A percentile compares a stretch with the other conserved stretches of the same genome.
Evolutionary conservation across 2,797 vertebrate genomes (phyloP).

Genomic region (Chelonia mydas): DNA sequence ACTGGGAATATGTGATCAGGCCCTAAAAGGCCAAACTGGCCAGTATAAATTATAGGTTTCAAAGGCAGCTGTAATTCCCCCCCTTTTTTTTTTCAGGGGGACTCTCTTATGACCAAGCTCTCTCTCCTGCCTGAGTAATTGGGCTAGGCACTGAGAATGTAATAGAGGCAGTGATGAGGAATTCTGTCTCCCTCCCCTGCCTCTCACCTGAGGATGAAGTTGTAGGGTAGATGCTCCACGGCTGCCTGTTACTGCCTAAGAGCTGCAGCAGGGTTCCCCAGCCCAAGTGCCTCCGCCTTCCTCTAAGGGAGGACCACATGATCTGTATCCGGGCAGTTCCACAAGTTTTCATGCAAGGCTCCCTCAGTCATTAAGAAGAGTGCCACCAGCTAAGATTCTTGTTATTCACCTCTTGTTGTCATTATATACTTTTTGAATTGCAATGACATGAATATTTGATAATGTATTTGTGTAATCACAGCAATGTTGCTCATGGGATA

Average conservation of each 20-base stretch:
- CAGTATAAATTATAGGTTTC: too few relatives aligned
- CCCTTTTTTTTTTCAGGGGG: not conserved
- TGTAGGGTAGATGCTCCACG: not conserved
- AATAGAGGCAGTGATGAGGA: not conserved
- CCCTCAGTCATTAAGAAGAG: not conserved
- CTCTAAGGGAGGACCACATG: not conserved
- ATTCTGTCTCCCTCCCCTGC: not conserved
- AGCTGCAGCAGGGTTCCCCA: not conserved
- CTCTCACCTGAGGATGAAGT: rapidly evolving
- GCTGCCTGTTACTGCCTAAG: not conserved
- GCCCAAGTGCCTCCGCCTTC: not conserved
- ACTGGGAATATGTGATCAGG: not conserved
- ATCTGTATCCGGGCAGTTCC: not conserved
- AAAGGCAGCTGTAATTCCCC: not conserved
- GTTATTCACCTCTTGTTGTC: not conserved
- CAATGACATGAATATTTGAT: not conserved
- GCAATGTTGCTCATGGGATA: not conserved
- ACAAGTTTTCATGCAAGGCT: not conserved
- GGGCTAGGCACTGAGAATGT: not conserved
- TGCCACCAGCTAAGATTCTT: not conserved
- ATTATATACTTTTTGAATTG: not conserved
- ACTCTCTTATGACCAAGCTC: not conserved
- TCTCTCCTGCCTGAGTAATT: not conserved
- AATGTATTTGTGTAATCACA: not conserved
- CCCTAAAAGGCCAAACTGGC: not conserved